Percentiles rank a stretch among this genome's conserved stretches.
Evolutionary conservation across 2,888 invertebrate species (phyloP).

Genomic region (Crossocerus cetratus): DNA sequence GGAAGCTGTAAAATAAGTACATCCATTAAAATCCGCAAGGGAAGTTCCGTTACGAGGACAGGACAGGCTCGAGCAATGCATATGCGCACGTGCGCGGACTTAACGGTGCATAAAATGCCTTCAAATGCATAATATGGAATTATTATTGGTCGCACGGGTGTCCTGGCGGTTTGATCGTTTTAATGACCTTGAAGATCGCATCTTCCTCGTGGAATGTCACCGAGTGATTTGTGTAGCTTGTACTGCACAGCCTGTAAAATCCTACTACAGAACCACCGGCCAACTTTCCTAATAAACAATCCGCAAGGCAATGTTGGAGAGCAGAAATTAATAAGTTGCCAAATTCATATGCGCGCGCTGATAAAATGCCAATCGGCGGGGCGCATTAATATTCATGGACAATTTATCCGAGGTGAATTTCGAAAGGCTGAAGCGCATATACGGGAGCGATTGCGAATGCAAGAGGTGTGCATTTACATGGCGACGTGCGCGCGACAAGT

Average conservation of each 20-base stretch:
- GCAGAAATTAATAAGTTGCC: too few species aligned
- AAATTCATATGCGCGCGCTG: too few species aligned
- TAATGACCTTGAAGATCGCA: background rate
- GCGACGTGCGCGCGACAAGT: background rate
- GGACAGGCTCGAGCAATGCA: background rate
- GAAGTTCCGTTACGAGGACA: slow-evolving; percentile 45
- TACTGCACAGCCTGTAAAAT: too few species aligned
- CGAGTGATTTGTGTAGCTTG: background rate
- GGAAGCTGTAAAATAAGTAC: slow-evolving; percentile 20
- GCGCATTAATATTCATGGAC: too few species aligned
- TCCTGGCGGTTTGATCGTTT: background rate
- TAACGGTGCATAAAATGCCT: slow-evolving; percentile 39
- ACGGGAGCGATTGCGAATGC: too few species aligned
- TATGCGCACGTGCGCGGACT: slow-evolving; percentile 20
- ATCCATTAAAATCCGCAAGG: slow-evolving; percentile 44
- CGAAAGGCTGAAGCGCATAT: too few species aligned
- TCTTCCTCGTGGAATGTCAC: background rate
- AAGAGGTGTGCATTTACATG: background rate
- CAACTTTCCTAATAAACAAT: too few species aligned
- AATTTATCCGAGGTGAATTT: too few species aligned
- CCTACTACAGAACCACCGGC: too few species aligned
- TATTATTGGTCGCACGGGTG: slow-evolving; percentile 7
- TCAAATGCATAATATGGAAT: slow-evolving; percentile 33
- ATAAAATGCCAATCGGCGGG: too few species aligned
- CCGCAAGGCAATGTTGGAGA: too few species aligned